Percentiles rank a stretch among this genome's conserved stretches.
These are phyloP conservation scores for Hestina assimilis DNA, from an alignment of 1,140 invertebrate genomes.

Conservation along the genomic window DNA sequence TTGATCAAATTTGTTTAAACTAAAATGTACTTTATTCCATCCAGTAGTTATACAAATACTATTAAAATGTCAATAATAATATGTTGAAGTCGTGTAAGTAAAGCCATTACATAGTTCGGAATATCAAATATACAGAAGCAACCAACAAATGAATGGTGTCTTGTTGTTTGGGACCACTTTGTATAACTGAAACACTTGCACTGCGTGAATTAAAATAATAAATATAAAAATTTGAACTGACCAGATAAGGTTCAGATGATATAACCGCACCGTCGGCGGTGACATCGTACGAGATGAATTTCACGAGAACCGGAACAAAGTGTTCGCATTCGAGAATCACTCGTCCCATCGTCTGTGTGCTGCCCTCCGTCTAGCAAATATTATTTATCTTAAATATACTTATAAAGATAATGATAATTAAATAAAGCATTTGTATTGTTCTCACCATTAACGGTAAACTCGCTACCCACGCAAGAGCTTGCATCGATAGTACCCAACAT, in stretches of 20 bases:
- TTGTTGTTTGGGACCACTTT: too few relatives aligned
- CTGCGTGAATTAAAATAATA: background rate
- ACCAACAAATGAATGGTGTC: too few relatives aligned
- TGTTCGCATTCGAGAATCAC: conserved; percentile 66
- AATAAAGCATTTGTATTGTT: background rate
- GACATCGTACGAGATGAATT: conserved; percentile 64
- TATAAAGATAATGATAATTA: background rate
- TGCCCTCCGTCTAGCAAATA: conserved; percentile 51
- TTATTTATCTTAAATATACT: background rate
- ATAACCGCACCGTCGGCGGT: conserved; percentile 54
- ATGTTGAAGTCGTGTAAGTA: too few relatives aligned
- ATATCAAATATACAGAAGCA: too few relatives aligned
- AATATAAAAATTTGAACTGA: conserved; percentile 25
- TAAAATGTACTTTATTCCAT: too few relatives aligned
- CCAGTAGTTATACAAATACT: too few relatives aligned
- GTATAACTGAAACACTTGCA: too few relatives aligned
- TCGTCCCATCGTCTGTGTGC: conserved; percentile 62
- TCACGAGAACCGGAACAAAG: conserved; percentile 66
- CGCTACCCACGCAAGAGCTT: conserved; percentile 72
- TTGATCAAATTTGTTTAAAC: too few relatives aligned
- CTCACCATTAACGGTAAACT: conserved; percentile 60
- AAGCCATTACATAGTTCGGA: too few relatives aligned
- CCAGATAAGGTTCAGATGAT: conserved; percentile 62
- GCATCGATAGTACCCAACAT: conserved; percentile 75
- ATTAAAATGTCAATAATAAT: too few relatives aligned